These are phyloP conservation scores for Dryobota labecula DNA, from an alignment of 2,888 invertebrate species.

Conservation along the genomic window DNA sequence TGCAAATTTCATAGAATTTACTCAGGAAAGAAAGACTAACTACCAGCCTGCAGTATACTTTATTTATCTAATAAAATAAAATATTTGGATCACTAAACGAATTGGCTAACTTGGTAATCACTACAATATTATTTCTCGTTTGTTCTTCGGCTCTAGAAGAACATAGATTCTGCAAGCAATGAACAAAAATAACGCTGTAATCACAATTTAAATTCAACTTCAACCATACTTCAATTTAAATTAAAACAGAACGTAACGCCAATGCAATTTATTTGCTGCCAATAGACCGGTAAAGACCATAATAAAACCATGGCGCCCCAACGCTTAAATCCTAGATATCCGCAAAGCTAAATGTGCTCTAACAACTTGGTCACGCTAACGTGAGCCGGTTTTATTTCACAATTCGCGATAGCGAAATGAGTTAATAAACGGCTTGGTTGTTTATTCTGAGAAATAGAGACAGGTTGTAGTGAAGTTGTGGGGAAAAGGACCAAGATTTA, in stretches of 20 bases:
- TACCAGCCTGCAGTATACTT: background rate
- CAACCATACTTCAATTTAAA: slow-evolving; percentile 14
- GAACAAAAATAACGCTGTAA: background rate
- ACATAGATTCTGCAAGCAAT: background rate
- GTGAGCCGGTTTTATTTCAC: slow-evolving; percentile 47
- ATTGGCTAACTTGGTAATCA: background rate
- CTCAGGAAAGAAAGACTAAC: too few species aligned
- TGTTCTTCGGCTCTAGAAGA: background rate
- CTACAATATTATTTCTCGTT: background rate
- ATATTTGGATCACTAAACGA: background rate
- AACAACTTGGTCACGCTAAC: slow-evolving; percentile 62
- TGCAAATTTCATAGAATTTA: background rate
- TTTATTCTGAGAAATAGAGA: slow-evolving; percentile 41
- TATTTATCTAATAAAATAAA: background rate
- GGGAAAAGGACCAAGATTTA: background rate
- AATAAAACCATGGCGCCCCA: slow-evolving; percentile 59
- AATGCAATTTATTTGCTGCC: slow-evolving; percentile 29
- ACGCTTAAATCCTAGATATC: slow-evolving; percentile 41
- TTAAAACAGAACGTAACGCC: background rate
- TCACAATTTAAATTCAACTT: background rate
- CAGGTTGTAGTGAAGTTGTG: slow-evolving; percentile 1
- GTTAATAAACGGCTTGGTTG: slow-evolving; percentile 46
- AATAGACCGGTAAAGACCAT: slow-evolving; percentile 63
- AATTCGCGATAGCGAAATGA: slow-evolving; percentile 48
- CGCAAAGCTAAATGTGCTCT: slow-evolving; percentile 40